Evolutionary conservation across 2,797 vertebrate genomes (phyloP).

Genomic region (Crenuchus spilurus): DNA sequence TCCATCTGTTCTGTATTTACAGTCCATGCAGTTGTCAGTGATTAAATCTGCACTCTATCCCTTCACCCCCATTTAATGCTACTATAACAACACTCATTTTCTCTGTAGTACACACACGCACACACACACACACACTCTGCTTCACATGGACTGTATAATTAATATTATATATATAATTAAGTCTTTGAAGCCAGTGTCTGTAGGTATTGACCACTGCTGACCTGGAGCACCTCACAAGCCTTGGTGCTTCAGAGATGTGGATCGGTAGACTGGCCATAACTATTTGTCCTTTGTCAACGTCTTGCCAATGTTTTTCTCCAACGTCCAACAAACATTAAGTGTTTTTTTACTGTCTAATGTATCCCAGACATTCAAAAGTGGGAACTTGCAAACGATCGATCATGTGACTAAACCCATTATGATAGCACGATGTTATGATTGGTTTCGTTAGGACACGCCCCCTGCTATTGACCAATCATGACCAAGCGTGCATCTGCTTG

Average conservation of each 20-base stretch:
- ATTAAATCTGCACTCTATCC: constrained; percentile 29
- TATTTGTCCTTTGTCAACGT: too few relatives aligned
- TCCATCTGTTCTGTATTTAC: constrained; percentile 46
- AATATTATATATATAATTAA: neutral
- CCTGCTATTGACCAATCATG: neutral
- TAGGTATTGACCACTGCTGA: too few relatives aligned
- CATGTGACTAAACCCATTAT: neutral
- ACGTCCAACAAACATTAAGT: too few relatives aligned
- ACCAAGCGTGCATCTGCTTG: neutral
- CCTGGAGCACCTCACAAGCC: too few relatives aligned
- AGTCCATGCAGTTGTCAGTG: constrained; percentile 34
- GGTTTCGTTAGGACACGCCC: neutral
- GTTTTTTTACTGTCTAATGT: too few relatives aligned
- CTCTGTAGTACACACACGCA: constrained; percentile 24
- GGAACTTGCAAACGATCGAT: neutral
- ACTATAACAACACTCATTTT: constrained; percentile 9
- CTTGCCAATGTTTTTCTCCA: too few relatives aligned
- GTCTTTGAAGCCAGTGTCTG: too few relatives aligned
- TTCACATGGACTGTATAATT: neutral
- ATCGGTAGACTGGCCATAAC: too few relatives aligned
- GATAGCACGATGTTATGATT: neutral
- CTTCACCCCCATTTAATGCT: neutral
- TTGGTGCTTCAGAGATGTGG: too few relatives aligned
- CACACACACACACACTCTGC: constrained; percentile 1
- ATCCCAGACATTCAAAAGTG: neutral